Evolutionary conservation across 2,888 invertebrate species (phyloP).

Genomic region (Linyphia triangularis): DNA sequence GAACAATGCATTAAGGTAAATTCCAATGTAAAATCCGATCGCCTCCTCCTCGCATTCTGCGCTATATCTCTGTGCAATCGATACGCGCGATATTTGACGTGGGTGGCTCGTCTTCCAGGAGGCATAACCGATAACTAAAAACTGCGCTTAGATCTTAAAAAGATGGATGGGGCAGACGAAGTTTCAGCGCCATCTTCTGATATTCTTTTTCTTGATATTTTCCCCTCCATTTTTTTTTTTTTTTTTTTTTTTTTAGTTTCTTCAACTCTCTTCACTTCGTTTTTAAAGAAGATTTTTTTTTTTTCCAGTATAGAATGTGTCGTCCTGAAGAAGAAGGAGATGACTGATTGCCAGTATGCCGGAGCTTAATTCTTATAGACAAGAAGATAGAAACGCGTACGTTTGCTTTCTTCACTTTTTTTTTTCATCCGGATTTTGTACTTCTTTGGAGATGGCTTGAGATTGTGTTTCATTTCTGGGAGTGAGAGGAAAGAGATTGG

Average conservation of each 20-base stretch:
- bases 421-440: conserved; percentile 1
- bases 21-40: conserved; percentile 46
- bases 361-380: conserved; percentile 69
- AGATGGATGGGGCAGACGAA: conserved; percentile 71
- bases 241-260: background rate
- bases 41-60: conserved; percentile 14
- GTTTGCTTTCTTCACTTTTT: conserved; percentile 10
- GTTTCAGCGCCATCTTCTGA: conserved; percentile 59
- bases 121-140: conserved; percentile 31
- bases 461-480: conserved; percentile 28
- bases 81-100: conserved; percentile 62
- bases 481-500: conserved; percentile 16
- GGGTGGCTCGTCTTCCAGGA: conserved; percentile 58
- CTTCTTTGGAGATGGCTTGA: conserved; percentile 40
- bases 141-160: conserved; percentile 50
- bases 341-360: conserved; percentile 71
- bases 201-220: background rate
- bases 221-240: conserved; percentile 37
- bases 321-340: conserved; percentile 51
- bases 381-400: conserved; percentile 21
- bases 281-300: conserved; percentile 11
- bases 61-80: conserved; percentile 66
- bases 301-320: background rate
- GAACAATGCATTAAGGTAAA: background rate
- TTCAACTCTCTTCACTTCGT: conserved; percentile 25